Evolutionary conservation across 2,797 vertebrate genomes (phyloP), one percentile per base, ranked within the genome.

Genomic region (Eupleurogrammus muticus): DNA sequence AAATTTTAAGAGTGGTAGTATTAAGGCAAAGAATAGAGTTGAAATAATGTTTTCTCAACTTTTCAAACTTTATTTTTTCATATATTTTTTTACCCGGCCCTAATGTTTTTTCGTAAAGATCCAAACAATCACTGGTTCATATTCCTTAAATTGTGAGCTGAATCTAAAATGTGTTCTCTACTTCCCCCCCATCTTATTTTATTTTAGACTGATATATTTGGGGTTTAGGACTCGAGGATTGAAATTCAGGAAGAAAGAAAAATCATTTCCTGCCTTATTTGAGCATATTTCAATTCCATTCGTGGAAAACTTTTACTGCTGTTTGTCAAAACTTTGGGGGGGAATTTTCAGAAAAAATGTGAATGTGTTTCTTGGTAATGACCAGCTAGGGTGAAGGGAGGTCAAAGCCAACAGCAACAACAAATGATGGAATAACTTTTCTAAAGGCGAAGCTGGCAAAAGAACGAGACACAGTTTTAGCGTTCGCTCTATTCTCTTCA

Each of bases 181-280:
- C 9, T 38, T 38, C 3, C 3, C 49, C 16, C 49, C 13, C 23
- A 13, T 61, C 17, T n/a, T 34, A 9, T n/a, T 32, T 44, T 24
- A 46, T 24, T 28, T 5, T 17, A 40, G 0, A 38, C 5, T 38
- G 13, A 2, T 5, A 13, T 13, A 13, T 4, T 13, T 38, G 11
- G 36, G 36, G 36, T 38, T 38, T 38, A 9, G 38, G 20, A 19
- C 35, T 38, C 10, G 35, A 36, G 2, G 10, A 36, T 10, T 28
- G 28, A 36, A 11, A 36, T 36, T 36, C 9, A 36, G 35, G 35
- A 12, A 11, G 3, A 36, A 36, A 11, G 10, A 36, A 36, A 11
- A 9, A 10, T 38, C 36, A 38, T 38, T 12, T 38, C n/a, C 12
- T 38, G 36, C 11, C 36, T 12, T 38, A 4, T 11, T 38, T 4